phyloP scores from a whole-genome alignment of 2,797 vertebrate species.

The Rhyacichthys aspro region DNA sequence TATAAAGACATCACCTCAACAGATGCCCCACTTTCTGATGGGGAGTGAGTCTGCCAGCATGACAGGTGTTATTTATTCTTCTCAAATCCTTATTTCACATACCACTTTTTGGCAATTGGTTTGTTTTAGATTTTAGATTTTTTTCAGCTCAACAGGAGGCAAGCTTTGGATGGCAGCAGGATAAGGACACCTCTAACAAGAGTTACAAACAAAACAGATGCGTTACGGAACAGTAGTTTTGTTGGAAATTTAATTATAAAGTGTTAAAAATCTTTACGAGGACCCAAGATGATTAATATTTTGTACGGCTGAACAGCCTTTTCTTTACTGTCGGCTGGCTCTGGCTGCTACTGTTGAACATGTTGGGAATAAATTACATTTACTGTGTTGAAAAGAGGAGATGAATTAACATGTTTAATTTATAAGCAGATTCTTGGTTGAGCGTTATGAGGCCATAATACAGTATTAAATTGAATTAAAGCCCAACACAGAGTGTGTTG shows the following conservation, averaged over 20 bases:
- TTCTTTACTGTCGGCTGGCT: slow-evolving; percentile 20
- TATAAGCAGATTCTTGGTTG: slow-evolving; percentile 37
- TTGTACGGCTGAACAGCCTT: slow-evolving; percentile 36
- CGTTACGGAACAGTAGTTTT: slow-evolving; percentile 25
- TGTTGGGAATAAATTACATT: slow-evolving; percentile 41
- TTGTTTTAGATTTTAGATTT: slow-evolving; percentile 6
- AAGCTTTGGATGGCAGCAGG: slow-evolving; percentile 36
- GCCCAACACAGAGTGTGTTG: slow-evolving; percentile 13
- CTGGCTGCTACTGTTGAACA: slow-evolving; percentile 27
- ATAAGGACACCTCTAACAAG: slow-evolving; percentile 37
- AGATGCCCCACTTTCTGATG: slow-evolving; percentile 55
- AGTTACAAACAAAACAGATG: slow-evolving; percentile 36
- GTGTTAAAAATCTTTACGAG: slow-evolving; percentile 19
- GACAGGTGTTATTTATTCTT: slow-evolving; percentile 51
- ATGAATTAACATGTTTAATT: slow-evolving; percentile 49
- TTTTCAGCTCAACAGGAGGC: slow-evolving; percentile 24
- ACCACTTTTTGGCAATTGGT: slow-evolving; percentile 23
- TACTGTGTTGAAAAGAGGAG: slow-evolving; percentile 21
- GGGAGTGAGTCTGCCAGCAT: slow-evolving; percentile 17
- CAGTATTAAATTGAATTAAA: slow-evolving; percentile 52
- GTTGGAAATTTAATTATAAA: slow-evolving; percentile 38
- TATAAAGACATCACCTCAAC: slow-evolving; percentile 68
- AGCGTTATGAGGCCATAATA: slow-evolving; percentile 42
- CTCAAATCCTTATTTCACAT: slow-evolving; percentile 35
- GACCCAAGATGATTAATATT: slow-evolving; percentile 30